A percentile compares a stretch with the other conserved stretches of the same genome.
Evolutionary conservation across 2,888 invertebrate species (phyloP).

Genomic region (Zelleria hepariella): DNA sequence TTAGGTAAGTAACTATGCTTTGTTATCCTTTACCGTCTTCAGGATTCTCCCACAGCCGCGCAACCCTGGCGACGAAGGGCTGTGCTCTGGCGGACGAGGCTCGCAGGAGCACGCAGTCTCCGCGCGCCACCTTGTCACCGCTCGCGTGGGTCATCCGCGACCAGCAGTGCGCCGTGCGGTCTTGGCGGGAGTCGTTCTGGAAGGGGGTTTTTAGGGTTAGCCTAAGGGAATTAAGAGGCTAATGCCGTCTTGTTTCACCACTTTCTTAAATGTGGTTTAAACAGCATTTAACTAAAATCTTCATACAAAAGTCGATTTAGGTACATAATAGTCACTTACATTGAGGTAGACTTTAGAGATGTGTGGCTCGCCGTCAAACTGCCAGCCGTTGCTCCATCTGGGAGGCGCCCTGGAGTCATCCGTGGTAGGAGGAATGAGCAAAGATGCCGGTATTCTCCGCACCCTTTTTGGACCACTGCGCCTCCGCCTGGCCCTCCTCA

Average conservation of each 20-base stretch:
- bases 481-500: constrained; percentile 21
- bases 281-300: too few species aligned
- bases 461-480: constrained; percentile 18
- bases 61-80: constrained; percentile 95
- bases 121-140: constrained; percentile 87
- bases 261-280: not conserved
- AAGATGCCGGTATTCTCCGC: constrained; percentile 18
- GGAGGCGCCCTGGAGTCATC: constrained; percentile 43
- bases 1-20: too few species aligned
- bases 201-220: not conserved
- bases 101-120: constrained; percentile 93
- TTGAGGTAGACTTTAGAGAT: constrained; percentile 89
- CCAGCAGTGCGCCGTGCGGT: constrained; percentile 86
- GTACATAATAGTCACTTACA: constrained; percentile 71
- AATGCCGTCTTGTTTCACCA: too few species aligned
- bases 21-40: constrained; percentile 78
- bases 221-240: too few species aligned
- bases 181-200: constrained; percentile 54
- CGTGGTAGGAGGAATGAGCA: constrained; percentile 13
- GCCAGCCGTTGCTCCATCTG: constrained; percentile 94
- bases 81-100: constrained; percentile 84
- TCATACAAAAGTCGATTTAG: too few species aligned
- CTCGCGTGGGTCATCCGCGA: constrained; percentile 90
- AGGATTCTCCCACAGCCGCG: constrained; percentile 95
- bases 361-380: constrained; percentile 88